Evolutionary conservation across 2,113 vertebrate genomes (phyloP).

Genomic region (Ctenomys sociabilis): DNA sequence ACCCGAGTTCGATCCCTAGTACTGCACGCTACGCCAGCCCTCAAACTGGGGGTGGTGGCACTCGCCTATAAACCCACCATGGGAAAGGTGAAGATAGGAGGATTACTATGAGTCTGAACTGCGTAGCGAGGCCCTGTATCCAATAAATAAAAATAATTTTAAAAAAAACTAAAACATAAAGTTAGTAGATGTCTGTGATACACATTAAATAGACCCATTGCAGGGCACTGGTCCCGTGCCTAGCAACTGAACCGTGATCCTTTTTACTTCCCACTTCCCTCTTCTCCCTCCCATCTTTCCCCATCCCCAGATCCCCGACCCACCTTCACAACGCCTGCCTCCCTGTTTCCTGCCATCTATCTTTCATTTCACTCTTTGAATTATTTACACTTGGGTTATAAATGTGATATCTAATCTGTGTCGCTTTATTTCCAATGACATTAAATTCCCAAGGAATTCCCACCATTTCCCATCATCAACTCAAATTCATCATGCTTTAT

Average conservation of each 20-base stretch:
- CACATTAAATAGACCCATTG: neutral
- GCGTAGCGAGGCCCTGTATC: too few species aligned
- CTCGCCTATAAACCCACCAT: too few species aligned
- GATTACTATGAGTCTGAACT: too few species aligned
- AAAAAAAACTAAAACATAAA: neutral
- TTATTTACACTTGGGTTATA: neutral
- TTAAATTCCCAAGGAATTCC: neutral
- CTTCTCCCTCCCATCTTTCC: neutral
- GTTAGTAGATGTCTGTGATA: neutral
- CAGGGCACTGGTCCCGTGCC: neutral
- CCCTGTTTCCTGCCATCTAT: neutral
- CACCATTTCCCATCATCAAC: neutral
- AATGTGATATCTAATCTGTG: neutral
- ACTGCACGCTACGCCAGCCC: too few species aligned
- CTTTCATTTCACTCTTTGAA: neutral
- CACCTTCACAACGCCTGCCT: neutral
- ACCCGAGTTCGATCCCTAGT: too few species aligned
- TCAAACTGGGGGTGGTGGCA: too few species aligned
- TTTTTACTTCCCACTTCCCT: neutral
- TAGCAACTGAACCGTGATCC: neutral
- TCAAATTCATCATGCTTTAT: too few species aligned
- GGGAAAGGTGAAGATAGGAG: too few species aligned
- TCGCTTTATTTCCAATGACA: neutral
- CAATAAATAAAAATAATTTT: too few species aligned
- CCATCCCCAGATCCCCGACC: neutral